Conservation (phyloP, 2,888 invertebrate genomes). For the Laothoe populi region DNA sequence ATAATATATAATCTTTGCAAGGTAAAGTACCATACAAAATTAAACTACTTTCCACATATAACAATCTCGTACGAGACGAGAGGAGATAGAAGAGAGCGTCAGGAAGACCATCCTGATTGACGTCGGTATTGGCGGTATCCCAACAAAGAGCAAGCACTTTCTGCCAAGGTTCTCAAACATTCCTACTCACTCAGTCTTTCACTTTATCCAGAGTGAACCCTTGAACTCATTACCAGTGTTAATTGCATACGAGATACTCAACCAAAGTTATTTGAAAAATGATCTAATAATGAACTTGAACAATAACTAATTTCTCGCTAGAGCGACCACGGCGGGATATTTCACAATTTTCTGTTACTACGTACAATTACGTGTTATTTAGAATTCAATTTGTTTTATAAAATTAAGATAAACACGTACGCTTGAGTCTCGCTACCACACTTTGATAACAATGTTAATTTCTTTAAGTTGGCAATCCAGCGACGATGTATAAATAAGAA, state of each 20-base stretch:
- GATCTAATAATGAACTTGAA: background rate
- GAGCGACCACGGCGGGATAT: background rate
- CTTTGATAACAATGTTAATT: slow-evolving; percentile 8
- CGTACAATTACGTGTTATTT: slow-evolving; percentile 14
- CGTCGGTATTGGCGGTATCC: no score
- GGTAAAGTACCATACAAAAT: no score
- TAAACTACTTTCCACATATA: no score
- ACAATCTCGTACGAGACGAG: no score
- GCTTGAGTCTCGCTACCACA: background rate
- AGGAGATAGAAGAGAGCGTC: no score
- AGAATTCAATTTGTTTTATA: slow-evolving; percentile 2
- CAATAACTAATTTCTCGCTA: background rate
- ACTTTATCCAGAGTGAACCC: no score
- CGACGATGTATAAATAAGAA: no score
- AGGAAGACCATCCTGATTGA: no score
- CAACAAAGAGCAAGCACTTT: no score
- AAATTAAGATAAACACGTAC: slow-evolving; percentile 21
- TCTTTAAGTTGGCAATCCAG: background rate
- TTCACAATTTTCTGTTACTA: slow-evolving; percentile 14
- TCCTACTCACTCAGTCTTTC: no score
- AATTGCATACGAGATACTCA: background rate
- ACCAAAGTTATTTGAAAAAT: background rate
- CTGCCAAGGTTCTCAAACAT: no score
- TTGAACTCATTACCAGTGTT: background rate
- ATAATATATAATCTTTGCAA: no score